Percentiles rank a stretch among this genome's conserved stretches.
phyloP scores from a whole-genome alignment of 1,140 invertebrate species.

The Holcopasites calliopsidis region DNA sequence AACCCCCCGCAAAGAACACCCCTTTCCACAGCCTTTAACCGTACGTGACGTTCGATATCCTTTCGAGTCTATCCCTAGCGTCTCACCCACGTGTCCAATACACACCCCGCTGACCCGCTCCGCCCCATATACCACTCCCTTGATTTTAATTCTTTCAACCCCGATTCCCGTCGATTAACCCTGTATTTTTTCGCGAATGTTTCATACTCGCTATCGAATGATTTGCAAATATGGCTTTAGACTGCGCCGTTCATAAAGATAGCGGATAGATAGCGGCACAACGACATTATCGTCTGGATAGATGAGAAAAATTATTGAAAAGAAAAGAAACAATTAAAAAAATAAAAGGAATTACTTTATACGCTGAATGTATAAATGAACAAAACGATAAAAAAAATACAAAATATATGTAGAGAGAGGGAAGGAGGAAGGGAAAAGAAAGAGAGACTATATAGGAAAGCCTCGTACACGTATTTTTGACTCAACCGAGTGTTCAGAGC shows the following conservation, averaged over 20 bases:
- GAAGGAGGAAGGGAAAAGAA: slow-evolving; percentile 9
- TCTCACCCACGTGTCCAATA: not conserved
- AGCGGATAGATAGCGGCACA: slow-evolving; percentile 61
- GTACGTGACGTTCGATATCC: no score
- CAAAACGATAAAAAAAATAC: slow-evolving; percentile 36
- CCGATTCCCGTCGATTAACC: slow-evolving; percentile 2
- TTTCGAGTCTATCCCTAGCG: not conserved
- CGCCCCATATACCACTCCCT: not conserved
- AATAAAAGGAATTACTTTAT: slow-evolving; percentile 50
- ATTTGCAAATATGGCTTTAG: slow-evolving; percentile 53
- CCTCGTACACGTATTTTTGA: slow-evolving; percentile 70
- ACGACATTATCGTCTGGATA: slow-evolving; percentile 65
- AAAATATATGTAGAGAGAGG: slow-evolving; percentile 30
- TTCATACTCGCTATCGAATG: slow-evolving; percentile 36
- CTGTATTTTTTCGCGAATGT: slow-evolving; percentile 33
- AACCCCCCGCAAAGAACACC: not conserved
- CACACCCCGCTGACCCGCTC: not conserved
- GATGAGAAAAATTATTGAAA: slow-evolving; percentile 49
- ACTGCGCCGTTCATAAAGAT: slow-evolving; percentile 32
- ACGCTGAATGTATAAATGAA: slow-evolving; percentile 69
- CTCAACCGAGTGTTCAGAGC: slow-evolving; percentile 68
- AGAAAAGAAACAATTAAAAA: slow-evolving; percentile 20
- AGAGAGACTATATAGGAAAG: slow-evolving; percentile 60
- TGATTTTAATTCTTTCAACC: not conserved
- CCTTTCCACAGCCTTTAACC: no score